Base-by-base conservation (phyloP, 2,888 invertebrate species). In the Athalia cordata region DNA sequence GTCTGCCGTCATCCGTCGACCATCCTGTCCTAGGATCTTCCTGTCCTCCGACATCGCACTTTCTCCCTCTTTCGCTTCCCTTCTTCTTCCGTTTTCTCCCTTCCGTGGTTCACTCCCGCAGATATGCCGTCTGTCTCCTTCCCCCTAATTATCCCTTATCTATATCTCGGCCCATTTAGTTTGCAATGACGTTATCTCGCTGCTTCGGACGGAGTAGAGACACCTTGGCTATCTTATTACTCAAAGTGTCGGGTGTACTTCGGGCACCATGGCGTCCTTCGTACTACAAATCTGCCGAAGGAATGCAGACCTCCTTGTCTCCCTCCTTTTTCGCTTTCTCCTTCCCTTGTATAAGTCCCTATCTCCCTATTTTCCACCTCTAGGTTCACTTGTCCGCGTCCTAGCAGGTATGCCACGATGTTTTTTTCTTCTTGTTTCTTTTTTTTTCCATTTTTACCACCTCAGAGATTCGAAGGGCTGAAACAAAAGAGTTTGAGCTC, bases 81-180 rank as follows among this genome's bases (percentile, higher is more conserved):
- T 43, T 52, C 52, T 9, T 52, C 79, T 83, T 52, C 80, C 79
- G 66, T 70, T 78, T 78, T 62, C 78, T 75, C 61, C 55, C 43
- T 47, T 43, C 80, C 80, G 49, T 3, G 47, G 45, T 72, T 52
- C 75, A 62, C 72, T 59, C 47, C 62, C 64, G 6, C 62, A 65
- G 77, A 65, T 59, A 61, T 76, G 79, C 84, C 83, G 84, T 86
- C 86, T 85, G 84, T 87, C 88, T 86, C 86, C 81, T 82, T 87
- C 84, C 86, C 85, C 84, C 88, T 89, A 89, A 89, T 89, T 89
- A 89, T 89, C 87, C 87, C 85, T 89, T 89, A 89, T 89, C 89
- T 89, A 88, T 89, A 89, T 89, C 89, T 88, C 86, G 87, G 86
- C 88, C 89, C 88, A 89, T 89, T 89, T 89, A 87, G 86, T 86